phyloP scores from a whole-genome alignment of 2,888 invertebrate genomes.

The Gari tellinella region DNA sequence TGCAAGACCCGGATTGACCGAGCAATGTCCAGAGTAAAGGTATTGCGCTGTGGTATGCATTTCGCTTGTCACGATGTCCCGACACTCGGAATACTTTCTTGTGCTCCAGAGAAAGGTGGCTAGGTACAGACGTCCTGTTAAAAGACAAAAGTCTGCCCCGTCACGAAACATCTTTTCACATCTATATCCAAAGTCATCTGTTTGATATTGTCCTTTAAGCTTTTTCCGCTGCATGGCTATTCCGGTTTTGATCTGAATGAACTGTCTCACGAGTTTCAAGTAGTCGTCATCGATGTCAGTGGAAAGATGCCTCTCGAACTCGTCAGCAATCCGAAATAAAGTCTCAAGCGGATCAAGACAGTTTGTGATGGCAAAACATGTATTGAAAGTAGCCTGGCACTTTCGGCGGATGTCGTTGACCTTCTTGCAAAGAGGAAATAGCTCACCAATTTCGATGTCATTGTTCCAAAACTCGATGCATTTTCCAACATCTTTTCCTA shows the following conservation, averaged over 20 bases:
- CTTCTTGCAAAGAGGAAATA: background rate
- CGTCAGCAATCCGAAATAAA: background rate
- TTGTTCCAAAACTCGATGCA: background rate
- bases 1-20: background rate
- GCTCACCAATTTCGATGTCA: background rate
- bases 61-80: background rate
- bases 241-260: background rate
- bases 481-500: background rate
- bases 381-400: conserved; percentile 4
- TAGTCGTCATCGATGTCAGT: background rate
- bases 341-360: background rate
- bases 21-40: conserved; percentile 12
- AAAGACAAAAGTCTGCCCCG: background rate
- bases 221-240: background rate
- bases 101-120: conserved; percentile 1
- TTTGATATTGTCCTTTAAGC: no score
- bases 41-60: background rate
- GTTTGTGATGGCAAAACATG: background rate
- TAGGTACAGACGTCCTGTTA: conserved; percentile 20
- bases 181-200: no score
- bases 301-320: background rate
- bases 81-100: background rate
- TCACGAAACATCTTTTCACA: background rate
- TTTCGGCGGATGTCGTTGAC: background rate
- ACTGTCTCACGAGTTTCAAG: conserved; percentile 3